Evolutionary conservation across 1,140 invertebrate genomes (phyloP), one percentile per base, ranked within the genome.

Genomic region (Bactericera cockerelli): DNA sequence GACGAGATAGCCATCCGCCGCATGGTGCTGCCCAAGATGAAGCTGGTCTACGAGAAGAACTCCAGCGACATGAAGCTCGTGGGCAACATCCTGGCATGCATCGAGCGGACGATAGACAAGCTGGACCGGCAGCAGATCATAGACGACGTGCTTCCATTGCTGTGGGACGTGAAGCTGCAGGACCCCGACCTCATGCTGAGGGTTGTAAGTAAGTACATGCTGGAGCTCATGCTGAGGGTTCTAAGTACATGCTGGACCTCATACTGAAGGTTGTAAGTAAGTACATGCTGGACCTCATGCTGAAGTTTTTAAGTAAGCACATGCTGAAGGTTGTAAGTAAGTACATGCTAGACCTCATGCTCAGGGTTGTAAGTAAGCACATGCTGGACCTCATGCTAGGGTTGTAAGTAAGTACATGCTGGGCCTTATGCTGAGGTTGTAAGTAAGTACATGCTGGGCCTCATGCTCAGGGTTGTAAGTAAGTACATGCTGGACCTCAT

Each of bases 81-180:
- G 6, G 79, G 83, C 65, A 84, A 86, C 62, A 83, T 87, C 13
- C 71, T 92, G 0, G 79, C 80, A 1, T 86, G 86, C 68, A 79
- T 86, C 31, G 86, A 90, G 67, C 80, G 80, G 58, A 87, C 87
- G 1, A 72, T 94, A 49, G 81, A 86, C 63, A 82, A 89, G 57
- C 74, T 98, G 58, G 91, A 96, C 63, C 85, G 89, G 64, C 80
- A 82, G 54, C 83, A 89, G 68, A 90, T 97, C 54, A 81, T 93
- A 62, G 93, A 96, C 64, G 87, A 93, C 63, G 88, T 98, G 0
- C 77, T 97, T 62, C 93, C 92, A 1, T 77, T 96, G 58, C 75
- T 98, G n/a, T 86, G 83, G 62, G 84, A 89, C 62, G 87, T 93
- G 57, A 80, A 84, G 49, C 78, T 93, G 25, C 83, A 86, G 56